Conservation (phyloP, 2,113 vertebrate species). For the Blennius ocellaris region DNA sequence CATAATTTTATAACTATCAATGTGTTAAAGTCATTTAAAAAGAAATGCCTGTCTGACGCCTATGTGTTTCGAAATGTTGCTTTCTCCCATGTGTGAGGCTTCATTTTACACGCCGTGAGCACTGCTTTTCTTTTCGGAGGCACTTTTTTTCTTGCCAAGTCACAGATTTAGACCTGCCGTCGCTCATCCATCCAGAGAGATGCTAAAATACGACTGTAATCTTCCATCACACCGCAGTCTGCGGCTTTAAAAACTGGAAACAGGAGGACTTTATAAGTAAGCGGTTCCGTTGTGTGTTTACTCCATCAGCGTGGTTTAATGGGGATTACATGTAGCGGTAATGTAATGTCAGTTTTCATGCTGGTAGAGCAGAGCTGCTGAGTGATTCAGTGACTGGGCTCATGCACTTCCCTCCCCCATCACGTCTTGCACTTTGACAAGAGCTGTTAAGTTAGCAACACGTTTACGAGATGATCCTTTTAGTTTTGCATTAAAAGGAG, state of each 20-base stretch:
- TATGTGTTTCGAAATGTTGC: not conserved
- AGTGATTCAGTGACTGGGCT: slow-evolving; percentile 29
- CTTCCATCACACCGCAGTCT: too few species aligned
- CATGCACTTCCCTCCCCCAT: slow-evolving; percentile 51
- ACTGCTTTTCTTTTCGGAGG: not conserved
- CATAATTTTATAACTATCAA: not conserved
- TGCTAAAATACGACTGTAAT: too few species aligned
- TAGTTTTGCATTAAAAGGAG: slow-evolving; percentile 19
- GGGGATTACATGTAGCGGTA: slow-evolving; percentile 36
- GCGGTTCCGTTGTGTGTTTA: slow-evolving; percentile 10
- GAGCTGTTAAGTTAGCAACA: slow-evolving; percentile 35
- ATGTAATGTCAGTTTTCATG: not conserved
- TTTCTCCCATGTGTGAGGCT: not conserved
- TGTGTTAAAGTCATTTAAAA: not conserved
- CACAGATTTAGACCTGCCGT: slow-evolving; percentile 17
- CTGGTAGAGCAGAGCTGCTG: slow-evolving; percentile 7
- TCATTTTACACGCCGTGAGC: not conserved
- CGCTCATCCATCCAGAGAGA: slow-evolving; percentile 2
- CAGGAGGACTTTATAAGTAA: too few species aligned
- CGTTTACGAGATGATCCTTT: slow-evolving; percentile 39
- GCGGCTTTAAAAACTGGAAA: too few species aligned
- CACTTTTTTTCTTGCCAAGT: slow-evolving; percentile 28
- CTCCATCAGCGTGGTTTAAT: slow-evolving; percentile 45
- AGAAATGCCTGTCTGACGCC: not conserved
- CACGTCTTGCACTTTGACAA: slow-evolving; percentile 70